These are phyloP conservation scores for Cryptocephalus moraei DNA, from an alignment of 2,888 invertebrate species.

Conservation along the genomic window DNA sequence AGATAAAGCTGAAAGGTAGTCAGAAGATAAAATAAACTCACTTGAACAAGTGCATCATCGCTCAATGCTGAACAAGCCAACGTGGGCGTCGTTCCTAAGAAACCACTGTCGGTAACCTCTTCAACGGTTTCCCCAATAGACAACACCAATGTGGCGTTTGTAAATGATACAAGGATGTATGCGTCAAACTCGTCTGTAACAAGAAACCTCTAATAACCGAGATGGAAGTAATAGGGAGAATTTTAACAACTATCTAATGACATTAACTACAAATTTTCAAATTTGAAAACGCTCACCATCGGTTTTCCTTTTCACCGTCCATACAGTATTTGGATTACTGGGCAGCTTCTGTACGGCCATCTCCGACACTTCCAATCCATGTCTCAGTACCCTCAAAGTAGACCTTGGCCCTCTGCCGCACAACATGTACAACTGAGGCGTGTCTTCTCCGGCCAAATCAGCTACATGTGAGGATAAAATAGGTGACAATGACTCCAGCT, in stretches of 20 bases:
- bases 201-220: too few relatives aligned
- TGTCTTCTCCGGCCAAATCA: constrained; percentile 95
- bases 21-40: constrained; percentile 24
- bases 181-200: constrained; percentile 96
- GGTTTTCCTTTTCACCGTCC: constrained; percentile 93
- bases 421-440: constrained; percentile 92
- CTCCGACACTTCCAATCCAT: constrained; percentile 97
- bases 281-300: constrained; percentile 68
- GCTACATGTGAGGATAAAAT: constrained; percentile 75
- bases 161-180: constrained; percentile 99
- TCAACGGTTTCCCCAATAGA: constrained; percentile 99
- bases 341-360: constrained; percentile 99
- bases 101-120: constrained; percentile 99
- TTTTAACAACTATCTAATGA: not conserved
- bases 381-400: constrained; percentile 82
- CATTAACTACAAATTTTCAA: too few relatives aligned
- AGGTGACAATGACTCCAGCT: constrained; percentile 91
- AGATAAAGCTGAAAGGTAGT: too few relatives aligned
- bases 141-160: constrained; percentile 94
- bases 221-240: too few relatives aligned
- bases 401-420: constrained; percentile 96
- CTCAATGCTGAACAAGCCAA: constrained; percentile 96
- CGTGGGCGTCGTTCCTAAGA: constrained; percentile 96
- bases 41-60: constrained; percentile 96
- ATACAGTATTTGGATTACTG: constrained; percentile 99